Percentiles rank a stretch among this genome's conserved stretches.
phyloP scores from a whole-genome alignment of 2,888 invertebrate species.

The Leptinotarsa rubiginosa region DNA sequence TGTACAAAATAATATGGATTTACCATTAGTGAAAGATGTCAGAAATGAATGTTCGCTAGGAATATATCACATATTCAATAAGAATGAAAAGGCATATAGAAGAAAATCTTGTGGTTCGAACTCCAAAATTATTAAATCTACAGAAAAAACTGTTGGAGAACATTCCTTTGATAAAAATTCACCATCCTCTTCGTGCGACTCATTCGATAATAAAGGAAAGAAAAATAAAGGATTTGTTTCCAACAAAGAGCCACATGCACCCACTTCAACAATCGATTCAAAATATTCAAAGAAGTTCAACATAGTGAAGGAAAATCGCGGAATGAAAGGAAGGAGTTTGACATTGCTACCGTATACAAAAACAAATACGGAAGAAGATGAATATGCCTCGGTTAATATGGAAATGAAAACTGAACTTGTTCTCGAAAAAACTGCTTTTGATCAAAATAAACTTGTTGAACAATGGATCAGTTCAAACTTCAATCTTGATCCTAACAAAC shows the following conservation, averaged over 20 bases:
- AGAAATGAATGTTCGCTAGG: neutral
- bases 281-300: neutral
- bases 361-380: neutral
- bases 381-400: neutral
- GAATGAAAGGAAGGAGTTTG: neutral
- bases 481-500: neutral
- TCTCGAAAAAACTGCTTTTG: neutral
- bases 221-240: neutral
- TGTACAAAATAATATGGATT: neutral
- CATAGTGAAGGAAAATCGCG: neutral
- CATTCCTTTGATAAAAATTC: neutral
- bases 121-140: neutral
- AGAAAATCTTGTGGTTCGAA: neutral
- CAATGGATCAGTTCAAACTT: neutral
- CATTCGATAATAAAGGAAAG: neutral
- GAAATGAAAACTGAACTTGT: neutral
- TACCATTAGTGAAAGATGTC: neutral
- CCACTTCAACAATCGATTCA: neutral
- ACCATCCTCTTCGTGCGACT: neutral
- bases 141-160: neutral
- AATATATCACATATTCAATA: neutral
- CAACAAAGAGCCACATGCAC: neutral
- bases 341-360: neutral
- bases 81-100: neutral
- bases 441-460: neutral